These are phyloP conservation scores for Entomobrya multifasciata DNA, from an alignment of 2,888 invertebrate species.

Conservation along the genomic window DNA sequence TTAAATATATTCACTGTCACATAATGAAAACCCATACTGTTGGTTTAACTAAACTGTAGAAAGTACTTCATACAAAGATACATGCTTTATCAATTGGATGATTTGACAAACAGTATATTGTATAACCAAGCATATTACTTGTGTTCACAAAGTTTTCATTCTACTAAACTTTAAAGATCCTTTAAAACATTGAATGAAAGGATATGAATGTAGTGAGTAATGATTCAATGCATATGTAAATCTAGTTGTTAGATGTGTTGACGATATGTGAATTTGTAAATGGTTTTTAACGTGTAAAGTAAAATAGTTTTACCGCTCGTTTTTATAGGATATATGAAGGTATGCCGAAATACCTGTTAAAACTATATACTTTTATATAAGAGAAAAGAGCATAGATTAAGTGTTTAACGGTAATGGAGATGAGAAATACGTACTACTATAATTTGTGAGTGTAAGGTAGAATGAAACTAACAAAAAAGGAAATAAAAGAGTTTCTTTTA, in stretches of 20 bases:
- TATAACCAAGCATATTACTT: no score
- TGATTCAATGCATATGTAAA: neutral
- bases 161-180: no score
- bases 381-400: no score
- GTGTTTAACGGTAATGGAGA: conserved; percentile 26
- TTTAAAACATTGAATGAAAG: no score
- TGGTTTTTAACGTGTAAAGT: conserved; percentile 27
- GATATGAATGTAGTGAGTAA: neutral
- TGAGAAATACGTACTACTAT: neutral
- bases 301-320: neutral
- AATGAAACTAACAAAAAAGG: neutral
- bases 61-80: no score
- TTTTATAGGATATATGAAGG: neutral
- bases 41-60: no score
- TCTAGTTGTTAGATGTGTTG: neutral
- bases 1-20: no score
- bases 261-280: neutral
- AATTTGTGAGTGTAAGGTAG: conserved; percentile 9
- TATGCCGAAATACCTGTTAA: neutral
- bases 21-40: no score
- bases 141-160: no score
- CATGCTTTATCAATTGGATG: no score
- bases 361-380: no score
- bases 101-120: no score
- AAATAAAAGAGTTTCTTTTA: conserved; percentile 23